Evolutionary conservation across 2,888 invertebrate genomes (phyloP).

Genomic region (Drosophila colorata): DNA sequence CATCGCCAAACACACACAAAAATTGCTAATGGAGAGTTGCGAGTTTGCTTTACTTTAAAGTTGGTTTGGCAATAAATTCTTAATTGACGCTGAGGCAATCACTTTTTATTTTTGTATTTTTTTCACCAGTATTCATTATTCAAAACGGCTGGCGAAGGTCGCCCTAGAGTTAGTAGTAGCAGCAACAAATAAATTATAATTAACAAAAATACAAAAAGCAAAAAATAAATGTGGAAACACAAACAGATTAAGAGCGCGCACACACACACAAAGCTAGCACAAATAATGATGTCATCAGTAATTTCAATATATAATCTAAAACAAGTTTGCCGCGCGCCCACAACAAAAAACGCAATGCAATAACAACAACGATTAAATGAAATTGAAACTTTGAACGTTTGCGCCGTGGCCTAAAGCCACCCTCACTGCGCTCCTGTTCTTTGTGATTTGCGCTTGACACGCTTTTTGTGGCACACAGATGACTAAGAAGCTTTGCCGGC

Average conservation of each 20-base stretch:
- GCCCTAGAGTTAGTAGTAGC: slow-evolving; percentile 64
- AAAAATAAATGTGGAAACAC: slow-evolving; percentile 18
- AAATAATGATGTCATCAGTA: slow-evolving; percentile 75
- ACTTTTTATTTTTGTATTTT: slow-evolving; percentile 25
- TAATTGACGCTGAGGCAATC: slow-evolving; percentile 41
- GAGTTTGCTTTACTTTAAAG: slow-evolving; percentile 17
- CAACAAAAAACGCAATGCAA: slow-evolving; percentile 10
- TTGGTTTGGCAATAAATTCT: slow-evolving; percentile 15
- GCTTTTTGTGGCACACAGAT: slow-evolving; percentile 42
- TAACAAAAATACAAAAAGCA: slow-evolving; percentile 51
- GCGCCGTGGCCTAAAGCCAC: not conserved
- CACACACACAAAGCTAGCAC: slow-evolving; percentile 48
- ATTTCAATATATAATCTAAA: slow-evolving; percentile 66
- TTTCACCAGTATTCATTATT: slow-evolving; percentile 10
- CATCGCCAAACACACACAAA: not conserved
- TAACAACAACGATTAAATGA: slow-evolving; percentile 29
- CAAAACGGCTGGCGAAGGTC: slow-evolving; percentile 57
- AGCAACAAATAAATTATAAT: slow-evolving; percentile 74
- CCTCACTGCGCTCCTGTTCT: slow-evolving; percentile 50
- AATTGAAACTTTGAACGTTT: slow-evolving; percentile 33
- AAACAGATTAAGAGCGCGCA: slow-evolving; percentile 34
- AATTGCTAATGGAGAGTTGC: slow-evolving; percentile 24
- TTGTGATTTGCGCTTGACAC: slow-evolving; percentile 61
- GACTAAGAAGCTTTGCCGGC: slow-evolving; percentile 47
- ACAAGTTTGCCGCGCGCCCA: slow-evolving; percentile 63